Percentiles rank a stretch among this genome's conserved stretches.
Conservation (phyloP, 2,113 vertebrate species). For the Egretta garzetta region DNA sequence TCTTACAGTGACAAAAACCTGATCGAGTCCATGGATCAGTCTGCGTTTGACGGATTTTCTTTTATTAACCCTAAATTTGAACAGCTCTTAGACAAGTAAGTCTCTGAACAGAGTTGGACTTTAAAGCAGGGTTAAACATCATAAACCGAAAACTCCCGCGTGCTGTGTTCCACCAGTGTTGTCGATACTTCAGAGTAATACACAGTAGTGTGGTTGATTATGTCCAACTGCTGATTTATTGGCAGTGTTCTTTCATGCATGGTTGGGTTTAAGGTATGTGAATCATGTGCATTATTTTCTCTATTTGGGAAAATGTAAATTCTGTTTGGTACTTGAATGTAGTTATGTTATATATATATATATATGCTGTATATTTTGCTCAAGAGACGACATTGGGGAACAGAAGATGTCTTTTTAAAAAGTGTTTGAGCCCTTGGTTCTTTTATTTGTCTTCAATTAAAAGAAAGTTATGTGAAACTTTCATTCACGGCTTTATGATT, state of each 20-base stretch:
- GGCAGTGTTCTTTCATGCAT: conserved; percentile 40
- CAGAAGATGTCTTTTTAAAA: conserved; percentile 48
- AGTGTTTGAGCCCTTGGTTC: conserved; percentile 48
- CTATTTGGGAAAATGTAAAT: conserved; percentile 75
- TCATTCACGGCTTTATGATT: neutral
- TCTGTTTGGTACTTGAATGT: conserved; percentile 86
- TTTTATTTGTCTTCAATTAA: conserved; percentile 74
- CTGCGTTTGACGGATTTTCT: conserved; percentile 91
- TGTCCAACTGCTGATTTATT: conserved; percentile 8
- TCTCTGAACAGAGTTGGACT: neutral
- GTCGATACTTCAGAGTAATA: neutral
- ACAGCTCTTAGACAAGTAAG: conserved; percentile 82
- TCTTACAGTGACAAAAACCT: conserved; percentile 95
- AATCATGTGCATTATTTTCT: conserved; percentile 73
- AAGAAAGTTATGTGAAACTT: conserved; percentile 56
- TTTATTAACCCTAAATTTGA: conserved; percentile 94
- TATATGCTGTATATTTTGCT: conserved; percentile 86
- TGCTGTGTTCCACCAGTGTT: neutral
- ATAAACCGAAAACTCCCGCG: neutral
- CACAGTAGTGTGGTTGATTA: neutral
- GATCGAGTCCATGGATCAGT: conserved; percentile 97
- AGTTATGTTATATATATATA: conserved; percentile 70
- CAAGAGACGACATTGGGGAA: conserved; percentile 43
- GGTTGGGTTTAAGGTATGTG: conserved; percentile 64
- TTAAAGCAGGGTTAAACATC: neutral